Percentiles rank a stretch among this genome's conserved stretches.
These are phyloP conservation scores for Plebejus argus DNA, from an alignment of 2,888 invertebrate species.

Conservation along the genomic window DNA sequence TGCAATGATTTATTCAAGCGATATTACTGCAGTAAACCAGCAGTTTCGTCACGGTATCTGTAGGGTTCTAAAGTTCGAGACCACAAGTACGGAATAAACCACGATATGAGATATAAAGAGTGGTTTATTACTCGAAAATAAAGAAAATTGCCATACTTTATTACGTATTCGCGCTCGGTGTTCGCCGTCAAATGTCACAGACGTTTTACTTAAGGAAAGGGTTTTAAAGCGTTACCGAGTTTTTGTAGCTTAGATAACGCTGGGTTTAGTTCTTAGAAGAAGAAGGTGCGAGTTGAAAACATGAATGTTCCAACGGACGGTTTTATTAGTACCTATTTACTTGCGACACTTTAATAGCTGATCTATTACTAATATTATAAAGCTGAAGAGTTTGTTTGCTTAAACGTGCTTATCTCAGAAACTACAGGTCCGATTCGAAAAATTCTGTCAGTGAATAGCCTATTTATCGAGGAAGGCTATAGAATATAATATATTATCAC, in stretches of 20 bases:
- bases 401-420: too few species aligned
- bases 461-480: too few species aligned
- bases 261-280: neutral
- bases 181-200: neutral
- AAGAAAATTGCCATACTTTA: conserved; percentile 11
- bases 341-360: too few species aligned
- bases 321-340: too few species aligned
- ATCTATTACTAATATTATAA: too few species aligned
- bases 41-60: conserved; percentile 1
- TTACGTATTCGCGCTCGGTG: conserved; percentile 10
- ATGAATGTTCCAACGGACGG: neutral
- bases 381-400: too few species aligned
- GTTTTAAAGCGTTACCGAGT: conserved; percentile 9
- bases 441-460: too few species aligned
- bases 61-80: neutral
- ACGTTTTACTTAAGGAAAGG: conserved; percentile 17
- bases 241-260: neutral
- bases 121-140: conserved; percentile 15
- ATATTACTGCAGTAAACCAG: neutral
- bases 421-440: too few species aligned
- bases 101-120: conserved; percentile 16
- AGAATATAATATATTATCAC: too few species aligned
- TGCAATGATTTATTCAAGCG: neutral
- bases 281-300: neutral
- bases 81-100: conserved; percentile 18